Conservation (phyloP, 2,888 invertebrate genomes). For the Torymus aiolomorphi region DNA sequence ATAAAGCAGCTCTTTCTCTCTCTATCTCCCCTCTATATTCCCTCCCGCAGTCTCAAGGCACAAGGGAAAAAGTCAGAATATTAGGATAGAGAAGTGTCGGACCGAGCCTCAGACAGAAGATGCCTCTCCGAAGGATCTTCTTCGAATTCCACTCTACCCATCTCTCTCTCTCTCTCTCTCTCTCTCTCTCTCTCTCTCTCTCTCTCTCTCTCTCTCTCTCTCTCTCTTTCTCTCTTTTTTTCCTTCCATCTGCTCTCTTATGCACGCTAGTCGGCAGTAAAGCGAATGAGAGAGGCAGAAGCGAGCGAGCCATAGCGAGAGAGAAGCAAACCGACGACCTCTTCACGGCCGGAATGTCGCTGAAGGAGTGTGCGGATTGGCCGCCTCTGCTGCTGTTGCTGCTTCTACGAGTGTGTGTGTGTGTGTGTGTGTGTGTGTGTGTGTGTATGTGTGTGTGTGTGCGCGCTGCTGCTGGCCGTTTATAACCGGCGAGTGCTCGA, state of each 20-base stretch:
- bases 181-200: no score
- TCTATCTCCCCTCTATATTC: no score
- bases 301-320: not conserved
- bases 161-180: no score
- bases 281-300: not conserved
- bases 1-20: no score
- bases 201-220: no score
- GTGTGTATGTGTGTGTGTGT: no score
- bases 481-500: constrained; percentile 40
- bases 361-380: constrained; percentile 53
- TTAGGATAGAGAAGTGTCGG: not conserved
- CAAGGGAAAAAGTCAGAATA: not conserved
- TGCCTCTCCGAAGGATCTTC: constrained; percentile 22
- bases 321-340: constrained; percentile 48
- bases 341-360: constrained; percentile 55
- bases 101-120: no score
- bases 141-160: constrained; percentile 31
- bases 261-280: constrained; percentile 9
- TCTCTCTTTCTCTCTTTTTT: no score
- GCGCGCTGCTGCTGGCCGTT: constrained; percentile 20
- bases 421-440: no score
- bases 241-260: no score
- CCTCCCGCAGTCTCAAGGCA: no score
- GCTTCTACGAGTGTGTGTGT: no score
- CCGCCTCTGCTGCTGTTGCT: constrained; percentile 31